A percentile compares a stretch with the other conserved stretches of the same genome.
phyloP scores from a whole-genome alignment of 2,888 invertebrate species.

The Drosophila nigritarsus region DNA sequence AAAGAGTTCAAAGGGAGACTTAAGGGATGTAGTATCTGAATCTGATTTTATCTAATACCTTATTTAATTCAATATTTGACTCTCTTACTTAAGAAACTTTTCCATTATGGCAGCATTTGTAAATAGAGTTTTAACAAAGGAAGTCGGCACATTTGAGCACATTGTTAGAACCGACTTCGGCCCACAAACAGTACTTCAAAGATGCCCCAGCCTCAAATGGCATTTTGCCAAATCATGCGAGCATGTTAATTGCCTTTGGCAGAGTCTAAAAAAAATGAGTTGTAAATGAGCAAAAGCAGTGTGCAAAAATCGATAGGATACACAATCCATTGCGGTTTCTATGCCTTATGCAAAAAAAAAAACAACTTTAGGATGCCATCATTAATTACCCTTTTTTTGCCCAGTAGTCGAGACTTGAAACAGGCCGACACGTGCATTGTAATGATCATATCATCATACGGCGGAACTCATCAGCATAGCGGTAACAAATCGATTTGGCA shows the following conservation, averaged over 20 bases:
- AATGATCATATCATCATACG: constrained; percentile 72
- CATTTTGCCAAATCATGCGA: constrained; percentile 58
- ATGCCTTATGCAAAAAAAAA: constrained; percentile 46
- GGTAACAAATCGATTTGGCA: constrained; percentile 71
- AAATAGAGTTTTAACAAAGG: constrained; percentile 10
- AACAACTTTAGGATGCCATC: constrained; percentile 40
- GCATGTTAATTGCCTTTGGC: constrained; percentile 72
- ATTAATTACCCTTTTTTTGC: constrained; percentile 61
- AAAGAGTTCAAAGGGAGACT: neutral
- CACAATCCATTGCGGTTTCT: constrained; percentile 58
- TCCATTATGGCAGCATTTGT: neutral
- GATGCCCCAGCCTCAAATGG: constrained; percentile 31
- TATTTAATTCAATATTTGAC: neutral
- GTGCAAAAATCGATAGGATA: constrained; percentile 41
- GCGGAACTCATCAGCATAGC: constrained; percentile 47
- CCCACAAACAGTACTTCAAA: constrained; percentile 57
- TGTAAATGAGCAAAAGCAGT: constrained; percentile 72
- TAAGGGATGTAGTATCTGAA: neutral
- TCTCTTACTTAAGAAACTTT: neutral
- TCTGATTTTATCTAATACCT: too few species aligned
- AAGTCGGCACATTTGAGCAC: constrained; percentile 43
- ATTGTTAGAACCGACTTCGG: constrained; percentile 19
- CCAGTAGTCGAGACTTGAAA: constrained; percentile 51
- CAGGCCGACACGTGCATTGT: constrained; percentile 58
- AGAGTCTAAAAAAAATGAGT: constrained; percentile 74